Conservation (phyloP, 2,797 vertebrate genomes). For the Poecilia picta region DNA sequence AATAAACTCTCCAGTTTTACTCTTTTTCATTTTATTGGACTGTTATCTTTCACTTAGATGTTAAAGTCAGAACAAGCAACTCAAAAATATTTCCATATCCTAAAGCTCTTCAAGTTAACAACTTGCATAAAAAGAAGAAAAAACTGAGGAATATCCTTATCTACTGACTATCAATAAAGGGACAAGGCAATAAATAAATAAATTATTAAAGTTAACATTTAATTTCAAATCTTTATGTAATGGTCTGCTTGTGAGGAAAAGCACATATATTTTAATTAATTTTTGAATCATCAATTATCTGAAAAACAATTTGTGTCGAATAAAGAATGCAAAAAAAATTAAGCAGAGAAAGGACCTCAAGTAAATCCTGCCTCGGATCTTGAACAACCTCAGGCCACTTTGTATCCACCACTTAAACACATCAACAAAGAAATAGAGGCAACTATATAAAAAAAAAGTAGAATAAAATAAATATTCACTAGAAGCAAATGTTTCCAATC, state of each 20-base stretch:
- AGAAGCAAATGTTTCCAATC: conserved; percentile 7
- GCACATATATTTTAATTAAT: background rate
- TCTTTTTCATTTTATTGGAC: background rate
- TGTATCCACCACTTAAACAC: conserved; percentile 20
- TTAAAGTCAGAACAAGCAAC: background rate
- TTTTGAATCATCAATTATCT: background rate
- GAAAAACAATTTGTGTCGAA: background rate
- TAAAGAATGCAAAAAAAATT: background rate
- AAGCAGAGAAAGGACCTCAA: background rate
- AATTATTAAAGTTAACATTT: background rate
- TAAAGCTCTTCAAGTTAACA: background rate
- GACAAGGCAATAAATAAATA: background rate
- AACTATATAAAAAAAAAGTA: background rate
- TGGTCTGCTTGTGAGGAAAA: background rate
- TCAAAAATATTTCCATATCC: background rate
- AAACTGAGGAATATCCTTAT: background rate
- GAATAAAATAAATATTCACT: background rate
- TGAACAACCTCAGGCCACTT: background rate
- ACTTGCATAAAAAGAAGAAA: background rate
- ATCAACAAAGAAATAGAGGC: conserved; percentile 8
- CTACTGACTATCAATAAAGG: background rate
- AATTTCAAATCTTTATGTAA: background rate
- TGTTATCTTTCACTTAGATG: background rate
- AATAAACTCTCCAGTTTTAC: background rate
- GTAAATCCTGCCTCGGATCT: background rate